A percentile compares a stretch with the other conserved stretches of the same genome.
Evolutionary conservation across 1,140 invertebrate genomes (phyloP).

Genomic region (Potamilus streckersoni): DNA sequence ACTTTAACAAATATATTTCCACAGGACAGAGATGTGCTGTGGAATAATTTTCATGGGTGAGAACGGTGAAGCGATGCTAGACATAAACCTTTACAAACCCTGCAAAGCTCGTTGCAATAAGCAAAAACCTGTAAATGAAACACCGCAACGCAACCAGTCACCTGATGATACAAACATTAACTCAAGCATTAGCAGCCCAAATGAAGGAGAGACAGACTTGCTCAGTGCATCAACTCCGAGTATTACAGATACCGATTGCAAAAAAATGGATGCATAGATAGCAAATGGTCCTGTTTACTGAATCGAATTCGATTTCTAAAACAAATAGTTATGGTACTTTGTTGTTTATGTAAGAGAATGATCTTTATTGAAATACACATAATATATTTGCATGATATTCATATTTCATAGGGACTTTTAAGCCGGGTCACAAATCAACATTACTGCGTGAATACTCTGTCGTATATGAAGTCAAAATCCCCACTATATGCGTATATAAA

Average conservation of each 20-base stretch:
- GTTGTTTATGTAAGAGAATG: too few relatives aligned
- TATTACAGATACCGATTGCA: neutral
- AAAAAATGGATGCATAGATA: too few relatives aligned
- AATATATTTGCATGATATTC: too few relatives aligned
- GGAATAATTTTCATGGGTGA: constrained; percentile 79
- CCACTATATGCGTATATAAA: too few relatives aligned
- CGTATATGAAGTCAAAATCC: too few relatives aligned
- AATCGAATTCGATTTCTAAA: too few relatives aligned
- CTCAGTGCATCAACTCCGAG: neutral
- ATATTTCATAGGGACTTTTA: too few relatives aligned
- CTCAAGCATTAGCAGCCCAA: constrained; percentile 28
- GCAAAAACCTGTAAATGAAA: constrained; percentile 21
- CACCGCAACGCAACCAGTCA: constrained; percentile 32
- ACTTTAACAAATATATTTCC: constrained; percentile 46
- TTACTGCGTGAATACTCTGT: too few relatives aligned
- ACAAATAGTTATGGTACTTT: too few relatives aligned
- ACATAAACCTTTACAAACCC: constrained; percentile 74
- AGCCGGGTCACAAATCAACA: too few relatives aligned
- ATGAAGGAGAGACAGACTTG: constrained; percentile 38
- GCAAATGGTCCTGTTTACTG: too few relatives aligned
- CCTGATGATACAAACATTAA: constrained; percentile 50
- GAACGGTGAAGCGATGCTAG: constrained; percentile 76
- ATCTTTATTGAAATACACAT: too few relatives aligned
- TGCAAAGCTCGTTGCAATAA: constrained; percentile 64
- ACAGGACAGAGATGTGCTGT: constrained; percentile 79